Evolutionary conservation across 1,140 invertebrate genomes (phyloP).

Genomic region (Nylanderia fulva): DNA sequence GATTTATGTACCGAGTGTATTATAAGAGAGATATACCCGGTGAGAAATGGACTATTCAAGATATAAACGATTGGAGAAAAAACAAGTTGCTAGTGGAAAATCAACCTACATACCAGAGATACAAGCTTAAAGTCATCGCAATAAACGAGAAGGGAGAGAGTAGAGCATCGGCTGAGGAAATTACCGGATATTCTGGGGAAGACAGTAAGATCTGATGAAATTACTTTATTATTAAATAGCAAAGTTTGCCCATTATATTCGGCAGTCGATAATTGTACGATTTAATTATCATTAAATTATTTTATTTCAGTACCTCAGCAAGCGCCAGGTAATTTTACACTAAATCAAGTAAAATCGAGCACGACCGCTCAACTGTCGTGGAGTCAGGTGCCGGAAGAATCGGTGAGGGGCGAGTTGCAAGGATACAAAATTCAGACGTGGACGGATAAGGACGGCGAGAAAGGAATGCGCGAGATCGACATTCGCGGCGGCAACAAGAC

Average conservation of each 20-base stretch:
- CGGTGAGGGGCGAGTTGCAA: slow-evolving; percentile 95
- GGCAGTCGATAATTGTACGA: not conserved
- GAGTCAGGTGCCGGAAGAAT: slow-evolving; percentile 91
- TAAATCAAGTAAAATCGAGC: slow-evolving; percentile 90
- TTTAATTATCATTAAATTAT: slow-evolving; percentile 21
- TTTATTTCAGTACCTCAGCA: slow-evolving; percentile 89
- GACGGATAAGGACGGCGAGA: slow-evolving; percentile 93
- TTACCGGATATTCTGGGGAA: slow-evolving; percentile 97
- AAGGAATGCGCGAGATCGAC: slow-evolving; percentile 92
- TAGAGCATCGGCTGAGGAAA: slow-evolving; percentile 92
- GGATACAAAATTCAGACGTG: slow-evolving; percentile 98
- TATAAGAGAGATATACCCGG: slow-evolving; percentile 94
- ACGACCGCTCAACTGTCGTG: slow-evolving; percentile 94
- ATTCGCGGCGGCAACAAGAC: slow-evolving; percentile 91
- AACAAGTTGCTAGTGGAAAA: slow-evolving; percentile 90
- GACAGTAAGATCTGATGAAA: slow-evolving; percentile 87
- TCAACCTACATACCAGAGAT: slow-evolving; percentile 96
- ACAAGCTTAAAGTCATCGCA: slow-evolving; percentile 96
- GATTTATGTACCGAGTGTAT: slow-evolving; percentile 96
- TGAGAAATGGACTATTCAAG: slow-evolving; percentile 89
- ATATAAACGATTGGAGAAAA: slow-evolving; percentile 92
- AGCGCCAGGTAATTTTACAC: slow-evolving; percentile 94
- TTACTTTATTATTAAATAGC: slow-evolving; percentile 1
- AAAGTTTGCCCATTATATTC: not conserved
- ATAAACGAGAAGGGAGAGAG: slow-evolving; percentile 96